These are phyloP conservation scores for Leptonema lineaticorne DNA, from an alignment of 1,140 invertebrate species.

Conservation along the genomic window DNA sequence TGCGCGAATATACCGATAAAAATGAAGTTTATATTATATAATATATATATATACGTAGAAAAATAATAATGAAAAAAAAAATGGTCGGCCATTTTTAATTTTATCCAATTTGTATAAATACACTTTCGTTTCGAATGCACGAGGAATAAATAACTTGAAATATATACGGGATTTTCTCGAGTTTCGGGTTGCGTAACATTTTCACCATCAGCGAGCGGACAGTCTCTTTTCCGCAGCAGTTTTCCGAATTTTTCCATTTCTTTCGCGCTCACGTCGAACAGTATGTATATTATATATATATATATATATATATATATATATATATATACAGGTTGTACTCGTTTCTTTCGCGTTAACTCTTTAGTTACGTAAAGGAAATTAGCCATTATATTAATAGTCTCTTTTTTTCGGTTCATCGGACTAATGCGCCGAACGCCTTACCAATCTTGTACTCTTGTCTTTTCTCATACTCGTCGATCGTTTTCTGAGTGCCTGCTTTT, in stretches of 20 bases:
- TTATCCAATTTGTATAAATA: too few relatives aligned
- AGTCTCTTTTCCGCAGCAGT: not conserved
- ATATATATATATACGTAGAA: too few relatives aligned
- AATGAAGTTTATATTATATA: too few relatives aligned
- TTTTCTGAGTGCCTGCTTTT: too few relatives aligned
- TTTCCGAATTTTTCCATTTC: not conserved
- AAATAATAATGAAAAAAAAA: too few relatives aligned
- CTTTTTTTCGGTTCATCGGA: not conserved
- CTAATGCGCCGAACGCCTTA: constrained; percentile 5
- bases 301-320: too few relatives aligned
- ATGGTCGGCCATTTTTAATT: too few relatives aligned
- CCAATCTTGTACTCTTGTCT: not conserved
- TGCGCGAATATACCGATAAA: too few relatives aligned
- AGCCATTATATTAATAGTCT: constrained; percentile 9
- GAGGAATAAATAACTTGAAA: too few relatives aligned
- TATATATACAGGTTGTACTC: too few relatives aligned
- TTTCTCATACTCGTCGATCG: not conserved
- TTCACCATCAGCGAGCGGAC: not conserved
- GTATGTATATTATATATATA: too few relatives aligned
- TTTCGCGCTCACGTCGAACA: not conserved
- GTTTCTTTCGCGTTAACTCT: not conserved
- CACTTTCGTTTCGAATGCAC: too few relatives aligned
- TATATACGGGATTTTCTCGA: not conserved
- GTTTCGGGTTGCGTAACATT: not conserved
- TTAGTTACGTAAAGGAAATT: constrained; percentile 1